Evolutionary conservation across 2,888 invertebrate genomes (phyloP).

Genomic region (Luperina testacea): DNA sequence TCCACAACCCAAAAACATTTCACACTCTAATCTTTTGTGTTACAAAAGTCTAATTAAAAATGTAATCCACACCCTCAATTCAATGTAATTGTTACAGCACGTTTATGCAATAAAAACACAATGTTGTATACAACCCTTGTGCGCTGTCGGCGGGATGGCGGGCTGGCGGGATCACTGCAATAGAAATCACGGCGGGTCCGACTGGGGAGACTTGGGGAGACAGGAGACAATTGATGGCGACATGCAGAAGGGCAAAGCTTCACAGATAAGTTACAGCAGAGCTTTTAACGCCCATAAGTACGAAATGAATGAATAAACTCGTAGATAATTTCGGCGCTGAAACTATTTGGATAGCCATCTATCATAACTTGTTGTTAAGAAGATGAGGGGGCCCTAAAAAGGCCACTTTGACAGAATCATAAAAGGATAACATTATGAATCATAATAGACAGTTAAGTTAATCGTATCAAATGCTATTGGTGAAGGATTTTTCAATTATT

Average conservation of each 20-base stretch:
- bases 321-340: neutral
- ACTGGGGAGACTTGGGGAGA: conserved; percentile 49
- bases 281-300: neutral
- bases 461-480: no score
- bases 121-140: conserved; percentile 56
- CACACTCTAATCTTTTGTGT: conserved; percentile 29
- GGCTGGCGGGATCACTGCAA: conserved; percentile 53
- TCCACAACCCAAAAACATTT: conserved; percentile 27
- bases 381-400: no score
- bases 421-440: no score
- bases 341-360: neutral
- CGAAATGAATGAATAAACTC: neutral
- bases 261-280: neutral
- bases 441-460: no score
- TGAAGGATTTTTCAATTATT: no score
- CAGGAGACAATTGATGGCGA: neutral
- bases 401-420: no score
- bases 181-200: conserved; percentile 54
- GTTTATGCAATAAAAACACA: conserved; percentile 69
- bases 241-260: conserved; percentile 20
- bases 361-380: no score
- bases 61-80: conserved; percentile 61
- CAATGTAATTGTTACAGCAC: conserved; percentile 65
- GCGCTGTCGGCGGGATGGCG: conserved; percentile 45
- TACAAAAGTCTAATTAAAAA: conserved; percentile 64